Conservation (phyloP, 2,888 invertebrate genomes). For the Phyto melanocephala region DNA sequence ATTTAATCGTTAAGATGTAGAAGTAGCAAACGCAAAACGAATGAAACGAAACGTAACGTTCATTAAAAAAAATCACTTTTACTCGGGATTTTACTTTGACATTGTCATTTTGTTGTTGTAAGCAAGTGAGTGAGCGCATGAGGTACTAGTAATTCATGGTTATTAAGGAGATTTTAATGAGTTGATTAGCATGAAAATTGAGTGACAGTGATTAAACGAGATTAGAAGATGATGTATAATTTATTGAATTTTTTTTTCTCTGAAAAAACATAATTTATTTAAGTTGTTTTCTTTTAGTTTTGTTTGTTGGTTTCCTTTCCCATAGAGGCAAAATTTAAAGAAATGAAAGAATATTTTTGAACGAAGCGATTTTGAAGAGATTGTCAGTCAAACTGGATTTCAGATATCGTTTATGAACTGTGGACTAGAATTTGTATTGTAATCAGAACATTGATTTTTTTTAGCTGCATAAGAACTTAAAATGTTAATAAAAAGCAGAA, state of each 20-base stretch:
- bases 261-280: background rate
- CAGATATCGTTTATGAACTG: too few relatives aligned
- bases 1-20: constrained; percentile 46
- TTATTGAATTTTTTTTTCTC: background rate
- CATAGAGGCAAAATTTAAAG: too few relatives aligned
- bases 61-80: constrained; percentile 55
- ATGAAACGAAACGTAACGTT: constrained; percentile 46
- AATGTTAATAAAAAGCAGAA: too few relatives aligned
- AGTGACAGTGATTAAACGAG: constrained; percentile 63
- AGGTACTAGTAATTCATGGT: background rate
- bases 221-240: constrained; percentile 46
- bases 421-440: too few relatives aligned
- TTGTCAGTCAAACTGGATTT: too few relatives aligned
- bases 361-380: too few relatives aligned
- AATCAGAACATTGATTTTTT: too few relatives aligned
- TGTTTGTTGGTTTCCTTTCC: too few relatives aligned
- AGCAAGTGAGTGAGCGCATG: constrained; percentile 2
- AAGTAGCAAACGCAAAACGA: constrained; percentile 23
- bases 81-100: constrained; percentile 7
- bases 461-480: too few relatives aligned
- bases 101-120: background rate
- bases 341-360: too few relatives aligned
- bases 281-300: too few relatives aligned
- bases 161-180: constrained; percentile 63
- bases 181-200: constrained; percentile 65